Percentiles rank a stretch among this genome's conserved stretches.
Conservation (phyloP, 2,888 invertebrate genomes). For the Bedellia somnulentella region DNA sequence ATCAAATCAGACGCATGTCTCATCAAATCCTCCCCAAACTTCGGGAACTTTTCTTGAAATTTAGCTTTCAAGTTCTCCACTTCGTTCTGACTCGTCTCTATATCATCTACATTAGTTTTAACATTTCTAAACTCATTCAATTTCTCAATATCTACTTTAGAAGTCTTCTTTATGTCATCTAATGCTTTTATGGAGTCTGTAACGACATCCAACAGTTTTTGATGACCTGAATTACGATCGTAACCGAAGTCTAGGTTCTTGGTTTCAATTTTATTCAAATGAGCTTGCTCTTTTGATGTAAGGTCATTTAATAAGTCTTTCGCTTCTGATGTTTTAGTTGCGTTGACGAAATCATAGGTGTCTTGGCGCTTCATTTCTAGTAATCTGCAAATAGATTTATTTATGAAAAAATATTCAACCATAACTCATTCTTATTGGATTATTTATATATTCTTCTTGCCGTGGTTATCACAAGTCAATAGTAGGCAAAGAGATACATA, state of each 20-base stretch:
- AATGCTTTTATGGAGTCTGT: slow-evolving; percentile 38
- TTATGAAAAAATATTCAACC: background rate
- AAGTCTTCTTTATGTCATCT: slow-evolving; percentile 36
- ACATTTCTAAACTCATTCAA: slow-evolving; percentile 29
- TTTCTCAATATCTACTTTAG: slow-evolving; percentile 26
- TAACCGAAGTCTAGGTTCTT: slow-evolving; percentile 44
- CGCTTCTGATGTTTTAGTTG: slow-evolving; percentile 21
- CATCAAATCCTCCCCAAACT: slow-evolving; percentile 32
- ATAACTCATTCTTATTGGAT: too few species aligned
- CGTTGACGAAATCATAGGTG: slow-evolving; percentile 22
- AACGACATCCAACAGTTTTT: slow-evolving; percentile 37
- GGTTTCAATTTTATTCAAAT: slow-evolving; percentile 28
- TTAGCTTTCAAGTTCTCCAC: slow-evolving; percentile 26
- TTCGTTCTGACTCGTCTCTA: slow-evolving; percentile 26
- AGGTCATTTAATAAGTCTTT: slow-evolving; percentile 21
- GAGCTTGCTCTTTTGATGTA: slow-evolving; percentile 19
- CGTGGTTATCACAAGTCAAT: too few species aligned
- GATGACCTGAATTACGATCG: slow-evolving; percentile 28
- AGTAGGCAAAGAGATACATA: too few species aligned
- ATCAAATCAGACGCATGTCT: slow-evolving; percentile 33
- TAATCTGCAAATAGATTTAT: slow-evolving; percentile 23
- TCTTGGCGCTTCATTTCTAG: slow-evolving; percentile 28
- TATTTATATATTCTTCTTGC: too few species aligned
- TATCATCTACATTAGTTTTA: slow-evolving; percentile 17
- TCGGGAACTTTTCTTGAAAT: slow-evolving; percentile 34